Evolutionary conservation across 2,797 vertebrate species (phyloP).

Genomic region (Sciurus vulgaris): DNA sequence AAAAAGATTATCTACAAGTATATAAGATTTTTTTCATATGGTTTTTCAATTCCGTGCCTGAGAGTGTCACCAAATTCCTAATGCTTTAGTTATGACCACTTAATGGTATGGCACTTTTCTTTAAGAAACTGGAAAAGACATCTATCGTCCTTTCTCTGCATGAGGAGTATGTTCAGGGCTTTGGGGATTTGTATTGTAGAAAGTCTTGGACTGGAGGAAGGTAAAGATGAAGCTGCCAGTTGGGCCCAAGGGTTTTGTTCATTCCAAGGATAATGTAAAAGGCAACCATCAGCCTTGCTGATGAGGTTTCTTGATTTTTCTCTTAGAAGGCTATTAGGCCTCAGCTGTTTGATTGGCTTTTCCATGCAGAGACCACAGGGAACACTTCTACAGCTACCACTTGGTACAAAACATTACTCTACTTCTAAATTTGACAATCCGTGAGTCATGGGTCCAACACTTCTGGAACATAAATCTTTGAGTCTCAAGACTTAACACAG

Average conservation of each 20-base stretch:
- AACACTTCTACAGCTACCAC: neutral
- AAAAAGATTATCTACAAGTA: slow-evolving; percentile 46
- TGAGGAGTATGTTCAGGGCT: neutral
- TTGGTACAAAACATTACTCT: slow-evolving; percentile 54
- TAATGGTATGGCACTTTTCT: slow-evolving; percentile 52
- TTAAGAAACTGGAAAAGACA: neutral
- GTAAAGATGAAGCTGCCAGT: slow-evolving; percentile 46
- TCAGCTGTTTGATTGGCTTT: slow-evolving; percentile 56
- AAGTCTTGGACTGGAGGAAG: slow-evolving; percentile 26
- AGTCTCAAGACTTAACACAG: slow-evolving; percentile 33
- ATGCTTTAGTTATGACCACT: slow-evolving; percentile 36
- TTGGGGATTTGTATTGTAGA: slow-evolving; percentile 44
- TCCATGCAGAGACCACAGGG: slow-evolving; percentile 37
- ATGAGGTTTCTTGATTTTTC: slow-evolving; percentile 46
- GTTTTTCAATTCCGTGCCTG: slow-evolving; percentile 29
- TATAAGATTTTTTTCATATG: neutral
- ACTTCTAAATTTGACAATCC: slow-evolving; percentile 41
- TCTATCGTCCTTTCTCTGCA: neutral
- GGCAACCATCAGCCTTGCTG: slow-evolving; percentile 36
- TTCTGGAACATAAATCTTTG: neutral
- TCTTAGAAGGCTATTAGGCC: slow-evolving; percentile 66
- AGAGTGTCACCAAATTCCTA: slow-evolving; percentile 33
- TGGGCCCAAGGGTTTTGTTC: slow-evolving; percentile 52
- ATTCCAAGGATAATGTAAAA: slow-evolving; percentile 66
- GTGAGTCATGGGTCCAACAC: slow-evolving; percentile 3